Evolutionary conservation across 2,797 vertebrate species (phyloP).

Genomic region (Sebastes kiyomatsui): DNA sequence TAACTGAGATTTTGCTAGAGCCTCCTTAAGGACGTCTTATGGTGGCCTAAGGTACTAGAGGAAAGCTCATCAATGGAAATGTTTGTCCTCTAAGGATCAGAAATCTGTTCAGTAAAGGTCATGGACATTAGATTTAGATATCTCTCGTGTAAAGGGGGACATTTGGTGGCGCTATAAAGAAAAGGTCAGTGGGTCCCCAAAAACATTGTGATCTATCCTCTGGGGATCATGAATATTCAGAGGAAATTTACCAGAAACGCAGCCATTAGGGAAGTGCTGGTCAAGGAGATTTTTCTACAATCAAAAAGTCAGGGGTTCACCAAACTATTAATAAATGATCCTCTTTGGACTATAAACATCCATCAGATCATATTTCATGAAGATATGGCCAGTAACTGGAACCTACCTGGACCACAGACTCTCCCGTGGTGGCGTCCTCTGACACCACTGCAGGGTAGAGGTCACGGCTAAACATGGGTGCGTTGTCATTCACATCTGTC

Average conservation of each 20-base stretch:
- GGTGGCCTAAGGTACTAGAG: background rate
- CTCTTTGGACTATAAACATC: background rate
- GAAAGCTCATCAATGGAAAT: background rate
- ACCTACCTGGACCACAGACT: slow-evolving; percentile 88
- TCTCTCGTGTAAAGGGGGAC: background rate
- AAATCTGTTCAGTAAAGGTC: background rate
- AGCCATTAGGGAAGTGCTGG: background rate
- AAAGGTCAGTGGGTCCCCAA: background rate
- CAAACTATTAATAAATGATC: background rate
- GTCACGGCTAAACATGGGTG: slow-evolving; percentile 88
- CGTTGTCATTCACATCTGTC: slow-evolving; percentile 95
- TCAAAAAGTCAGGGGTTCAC: background rate
- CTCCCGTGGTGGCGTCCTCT: slow-evolving; percentile 89
- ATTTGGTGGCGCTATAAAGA: background rate
- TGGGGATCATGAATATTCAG: background rate
- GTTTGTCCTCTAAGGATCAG: background rate
- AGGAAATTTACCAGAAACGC: background rate
- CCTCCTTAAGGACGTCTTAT: background rate
- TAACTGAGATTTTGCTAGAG: background rate
- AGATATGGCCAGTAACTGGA: background rate
- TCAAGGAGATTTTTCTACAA: background rate
- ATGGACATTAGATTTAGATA: background rate
- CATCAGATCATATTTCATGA: background rate
- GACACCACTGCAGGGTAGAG: slow-evolving; percentile 91
- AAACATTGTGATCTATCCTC: background rate